A percentile compares a stretch with the other conserved stretches of the same genome.
phyloP scores from a whole-genome alignment of 2,888 invertebrate species.

The Urechis unicinctus region DNA sequence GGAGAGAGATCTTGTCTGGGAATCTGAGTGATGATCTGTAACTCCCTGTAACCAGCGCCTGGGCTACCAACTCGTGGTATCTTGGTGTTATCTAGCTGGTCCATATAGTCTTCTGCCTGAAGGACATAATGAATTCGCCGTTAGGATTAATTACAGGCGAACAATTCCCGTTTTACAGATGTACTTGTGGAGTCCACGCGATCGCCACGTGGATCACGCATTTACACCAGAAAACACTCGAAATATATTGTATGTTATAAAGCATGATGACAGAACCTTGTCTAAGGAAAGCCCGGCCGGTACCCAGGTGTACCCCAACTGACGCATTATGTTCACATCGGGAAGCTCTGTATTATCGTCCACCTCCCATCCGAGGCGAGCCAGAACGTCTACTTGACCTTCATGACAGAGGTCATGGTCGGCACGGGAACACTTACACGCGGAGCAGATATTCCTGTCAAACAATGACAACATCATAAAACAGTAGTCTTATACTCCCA shows the following conservation, averaged over 20 bases:
- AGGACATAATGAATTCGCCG: slow-evolving; percentile 19
- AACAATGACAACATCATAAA: background rate
- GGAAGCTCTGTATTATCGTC: slow-evolving; percentile 33
- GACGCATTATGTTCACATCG: slow-evolving; percentile 58
- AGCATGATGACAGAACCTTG: too few relatives aligned
- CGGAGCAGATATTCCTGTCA: slow-evolving; percentile 81
- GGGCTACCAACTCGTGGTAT: slow-evolving; percentile 68
- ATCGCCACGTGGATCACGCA: too few relatives aligned
- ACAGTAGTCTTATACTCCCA: background rate
- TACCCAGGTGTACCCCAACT: slow-evolving; percentile 68
- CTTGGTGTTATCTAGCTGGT: slow-evolving; percentile 76
- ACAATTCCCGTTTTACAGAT: too few relatives aligned
- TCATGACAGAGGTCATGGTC: slow-evolving; percentile 77
- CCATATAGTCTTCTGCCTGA: slow-evolving; percentile 88
- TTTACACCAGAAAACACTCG: too few relatives aligned
- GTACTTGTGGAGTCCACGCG: too few relatives aligned
- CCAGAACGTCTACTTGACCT: slow-evolving; percentile 66
- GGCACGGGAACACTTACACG: slow-evolving; percentile 86
- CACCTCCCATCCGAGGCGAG: slow-evolving; percentile 48
- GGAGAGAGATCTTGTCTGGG: slow-evolving; percentile 77
- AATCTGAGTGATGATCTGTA: slow-evolving; percentile 78
- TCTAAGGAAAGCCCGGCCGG: slow-evolving; percentile 60
- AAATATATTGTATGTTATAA: too few relatives aligned
- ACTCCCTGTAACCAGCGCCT: slow-evolving; percentile 74
- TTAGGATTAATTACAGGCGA: too few relatives aligned